Conservation (phyloP, 1,140 invertebrate species). For the Gonioctena quinquepunctata region DNA sequence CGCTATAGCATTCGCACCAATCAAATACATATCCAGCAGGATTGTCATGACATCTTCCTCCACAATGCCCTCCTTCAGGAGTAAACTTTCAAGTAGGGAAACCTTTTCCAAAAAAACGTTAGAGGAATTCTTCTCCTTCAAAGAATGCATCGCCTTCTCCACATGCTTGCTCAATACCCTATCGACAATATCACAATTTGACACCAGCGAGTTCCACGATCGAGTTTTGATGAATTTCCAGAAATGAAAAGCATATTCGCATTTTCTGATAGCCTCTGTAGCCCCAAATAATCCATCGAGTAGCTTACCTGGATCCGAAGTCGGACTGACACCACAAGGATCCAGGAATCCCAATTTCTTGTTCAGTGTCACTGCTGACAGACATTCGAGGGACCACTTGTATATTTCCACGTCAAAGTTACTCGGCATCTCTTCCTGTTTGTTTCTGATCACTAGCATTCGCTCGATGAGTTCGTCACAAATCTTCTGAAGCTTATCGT, state of each 20-base stretch:
- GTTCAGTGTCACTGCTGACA: slow-evolving; percentile 56
- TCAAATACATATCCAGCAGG: slow-evolving; percentile 66
- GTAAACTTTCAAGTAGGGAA: slow-evolving; percentile 56
- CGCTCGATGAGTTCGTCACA: slow-evolving; percentile 58
- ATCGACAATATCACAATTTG: slow-evolving; percentile 48
- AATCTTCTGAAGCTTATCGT: slow-evolving; percentile 51
- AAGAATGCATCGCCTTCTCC: slow-evolving; percentile 30
- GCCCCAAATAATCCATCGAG: slow-evolving; percentile 64
- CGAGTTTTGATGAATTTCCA: slow-evolving; percentile 72
- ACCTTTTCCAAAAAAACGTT: slow-evolving; percentile 28
- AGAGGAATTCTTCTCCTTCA: slow-evolving; percentile 40
- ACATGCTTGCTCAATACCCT: slow-evolving; percentile 43
- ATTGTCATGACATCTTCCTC: slow-evolving; percentile 65
- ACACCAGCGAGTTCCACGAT: slow-evolving; percentile 61
- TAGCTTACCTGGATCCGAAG: slow-evolving; percentile 62
- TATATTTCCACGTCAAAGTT: slow-evolving; percentile 65
- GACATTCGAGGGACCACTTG: slow-evolving; percentile 70
- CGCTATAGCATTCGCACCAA: slow-evolving; percentile 59
- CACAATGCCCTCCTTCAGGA: slow-evolving; percentile 60
- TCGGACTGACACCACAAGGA: slow-evolving; percentile 58
- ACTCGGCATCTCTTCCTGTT: slow-evolving; percentile 64
- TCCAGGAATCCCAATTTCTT: slow-evolving; percentile 47
- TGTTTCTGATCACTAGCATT: slow-evolving; percentile 59
- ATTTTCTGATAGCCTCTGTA: slow-evolving; percentile 64
- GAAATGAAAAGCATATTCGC: slow-evolving; percentile 63